phyloP scores from a whole-genome alignment of 2,888 invertebrate genomes.

The Plemyria rubiginata region DNA sequence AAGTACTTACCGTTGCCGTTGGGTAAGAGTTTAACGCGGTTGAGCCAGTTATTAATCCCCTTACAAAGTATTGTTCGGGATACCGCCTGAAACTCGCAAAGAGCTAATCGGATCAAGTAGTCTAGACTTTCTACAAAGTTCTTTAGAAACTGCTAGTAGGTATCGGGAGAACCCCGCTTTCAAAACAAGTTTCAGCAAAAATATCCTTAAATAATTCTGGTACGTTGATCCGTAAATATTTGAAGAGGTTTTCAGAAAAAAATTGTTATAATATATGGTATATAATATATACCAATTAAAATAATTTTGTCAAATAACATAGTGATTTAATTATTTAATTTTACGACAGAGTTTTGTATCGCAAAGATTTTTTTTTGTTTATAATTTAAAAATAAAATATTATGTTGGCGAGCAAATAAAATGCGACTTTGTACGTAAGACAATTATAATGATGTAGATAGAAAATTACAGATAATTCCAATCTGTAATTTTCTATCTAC shows the following conservation, averaged over 20 bases:
- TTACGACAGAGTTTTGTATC: no score
- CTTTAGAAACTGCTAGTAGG: conserved; percentile 13
- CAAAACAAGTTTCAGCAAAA: conserved; percentile 46
- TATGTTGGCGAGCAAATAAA: no score
- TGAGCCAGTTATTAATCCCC: conserved; percentile 34
- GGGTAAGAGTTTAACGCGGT: conserved; percentile 7
- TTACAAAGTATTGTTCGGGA: conserved; percentile 43
- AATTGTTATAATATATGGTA: neutral
- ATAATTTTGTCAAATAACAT: no score
- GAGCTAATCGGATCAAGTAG: conserved; percentile 45
- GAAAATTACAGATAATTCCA: no score
- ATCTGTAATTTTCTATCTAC: no score
- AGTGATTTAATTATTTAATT: no score
- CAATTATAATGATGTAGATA: no score
- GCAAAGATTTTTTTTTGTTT: no score
- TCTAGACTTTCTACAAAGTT: conserved; percentile 34
- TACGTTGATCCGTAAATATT: conserved; percentile 14
- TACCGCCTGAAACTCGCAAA: conserved; percentile 38
- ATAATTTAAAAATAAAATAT: no score
- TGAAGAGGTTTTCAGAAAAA: conserved; percentile 1
- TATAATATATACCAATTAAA: no score
- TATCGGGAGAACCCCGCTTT: conserved; percentile 9
- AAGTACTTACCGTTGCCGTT: no score
- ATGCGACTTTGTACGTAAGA: no score
- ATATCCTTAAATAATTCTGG: conserved; percentile 7